Percentiles rank a stretch among this genome's conserved stretches.
Conservation (phyloP, 2,888 invertebrate genomes). For the Tenthredo livida region DNA sequence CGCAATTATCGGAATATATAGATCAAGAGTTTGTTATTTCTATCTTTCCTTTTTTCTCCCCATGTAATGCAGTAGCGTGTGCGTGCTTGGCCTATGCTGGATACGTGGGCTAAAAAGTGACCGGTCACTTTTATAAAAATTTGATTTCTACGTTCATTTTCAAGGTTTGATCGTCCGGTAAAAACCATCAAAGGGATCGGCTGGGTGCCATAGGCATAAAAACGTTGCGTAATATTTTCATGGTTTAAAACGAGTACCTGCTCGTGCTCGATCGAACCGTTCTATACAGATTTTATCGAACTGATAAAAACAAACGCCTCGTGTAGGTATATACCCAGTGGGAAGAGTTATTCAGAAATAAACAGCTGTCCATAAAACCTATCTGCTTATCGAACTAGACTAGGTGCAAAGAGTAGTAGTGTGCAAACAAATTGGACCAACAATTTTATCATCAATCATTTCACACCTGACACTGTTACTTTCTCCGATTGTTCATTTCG, state of each 20-base stretch:
- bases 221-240: conserved; percentile 37
- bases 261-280: not conserved
- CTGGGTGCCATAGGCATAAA: not conserved
- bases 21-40: conserved; percentile 12
- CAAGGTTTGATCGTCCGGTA: conserved; percentile 22
- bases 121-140: not conserved
- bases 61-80: not conserved
- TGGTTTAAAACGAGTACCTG: not conserved
- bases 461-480: conserved; percentile 41
- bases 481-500: conserved; percentile 47
- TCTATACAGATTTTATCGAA: conserved; percentile 29
- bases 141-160: conserved; percentile 1
- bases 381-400: not conserved
- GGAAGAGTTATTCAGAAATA: not conserved
- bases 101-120: not conserved
- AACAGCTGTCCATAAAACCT: not conserved
- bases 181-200: not conserved
- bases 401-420: not conserved
- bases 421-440: conserved; percentile 12
- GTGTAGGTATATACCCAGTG: not conserved
- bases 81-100: not conserved
- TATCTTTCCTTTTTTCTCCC: too few species aligned
- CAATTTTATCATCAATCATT: conserved; percentile 47
- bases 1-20: not conserved
- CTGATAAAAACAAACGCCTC: not conserved